phyloP scores from a whole-genome alignment of 1,140 invertebrate genomes.

The Nasonia longicornis region DNA sequence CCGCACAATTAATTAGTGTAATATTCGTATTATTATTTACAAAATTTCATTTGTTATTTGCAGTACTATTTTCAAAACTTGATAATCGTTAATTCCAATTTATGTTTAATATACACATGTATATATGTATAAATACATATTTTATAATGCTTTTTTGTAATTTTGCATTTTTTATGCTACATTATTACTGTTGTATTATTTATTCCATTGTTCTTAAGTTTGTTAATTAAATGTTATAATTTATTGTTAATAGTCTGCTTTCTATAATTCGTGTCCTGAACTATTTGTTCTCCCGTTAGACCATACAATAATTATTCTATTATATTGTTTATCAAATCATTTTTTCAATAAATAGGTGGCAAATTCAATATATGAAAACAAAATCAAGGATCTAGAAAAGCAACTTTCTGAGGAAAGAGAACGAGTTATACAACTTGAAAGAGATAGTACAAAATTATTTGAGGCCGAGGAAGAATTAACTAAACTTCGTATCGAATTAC shows the following conservation, averaged over 20 bases:
- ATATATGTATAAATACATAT: background rate
- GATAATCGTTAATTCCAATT: background rate
- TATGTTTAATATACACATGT: background rate
- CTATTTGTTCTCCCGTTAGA: constrained; percentile 19
- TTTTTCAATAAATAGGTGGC: constrained; percentile 59
- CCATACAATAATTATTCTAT: constrained; percentile 27
- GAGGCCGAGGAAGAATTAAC: constrained; percentile 71
- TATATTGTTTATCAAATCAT: background rate
- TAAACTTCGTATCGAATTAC: constrained; percentile 63
- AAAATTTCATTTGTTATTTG: background rate
- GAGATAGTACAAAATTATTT: constrained; percentile 70
- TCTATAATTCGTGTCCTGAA: background rate
- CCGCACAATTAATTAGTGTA: background rate
- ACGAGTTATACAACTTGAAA: constrained; percentile 67
- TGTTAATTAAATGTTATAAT: constrained; percentile 20
- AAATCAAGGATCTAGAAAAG: constrained; percentile 71
- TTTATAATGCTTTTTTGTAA: background rate
- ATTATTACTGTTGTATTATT: background rate
- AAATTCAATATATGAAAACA: constrained; percentile 68
- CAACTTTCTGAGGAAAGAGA: constrained; percentile 67
- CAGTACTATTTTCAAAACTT: background rate
- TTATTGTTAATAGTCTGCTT: constrained; percentile 33
- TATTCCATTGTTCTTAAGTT: constrained; percentile 20
- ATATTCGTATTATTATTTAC: background rate
- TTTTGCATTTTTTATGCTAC: background rate